Evolutionary conservation across 2,888 invertebrate genomes (phyloP), one percentile per base, ranked within the genome.

Genomic region (Adelognathus sp.): DNA sequence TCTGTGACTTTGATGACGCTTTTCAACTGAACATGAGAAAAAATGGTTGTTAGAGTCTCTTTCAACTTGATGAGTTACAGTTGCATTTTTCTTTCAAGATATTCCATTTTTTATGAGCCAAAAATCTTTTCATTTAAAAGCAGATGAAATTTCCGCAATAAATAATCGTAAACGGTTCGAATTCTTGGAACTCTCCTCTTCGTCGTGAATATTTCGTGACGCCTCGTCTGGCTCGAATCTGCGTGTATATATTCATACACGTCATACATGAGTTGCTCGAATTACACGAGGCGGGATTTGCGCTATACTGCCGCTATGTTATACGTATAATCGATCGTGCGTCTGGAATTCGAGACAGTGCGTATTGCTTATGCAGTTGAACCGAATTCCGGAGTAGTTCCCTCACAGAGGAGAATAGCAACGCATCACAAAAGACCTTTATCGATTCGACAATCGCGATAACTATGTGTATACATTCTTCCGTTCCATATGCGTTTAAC

Each of bases 301-400:
- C n/a, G 11, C 29, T 27, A 29, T 52, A 44, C 9, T 36, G 11
- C 11, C 36, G 16, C 46, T n/a, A 33, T 33, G 5, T 11, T 29
- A 46, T 58, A 52, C 60, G 41, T 39, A 60, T 29, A 52, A 66
- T 60, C 60, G 74, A 67, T 74, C 56, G 50, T 60, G 52, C 41
- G 66, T 60, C 52, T 41, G 52, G 74, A 36, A 74, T 74, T 46
- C 50, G 58, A 36, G 60, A 60, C 41, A 31, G 14, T 16, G 18
- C 54, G 31, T 64, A 56, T 36, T 39, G 24, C 21, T n/a, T 33
- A 46, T 44, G 44, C 29, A 18, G 50, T 74, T 11, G 58, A 67
- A 74, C 67, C 50, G 74, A 18, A 74, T 67, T 74, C 60, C 60
- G 39, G 66, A 52, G 52, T 66, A 74, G 67, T 67, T 31, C 16